These are phyloP conservation scores for Oncorhynchus nerka DNA, from an alignment of 2,113 vertebrate species.

Conservation along the genomic window DNA sequence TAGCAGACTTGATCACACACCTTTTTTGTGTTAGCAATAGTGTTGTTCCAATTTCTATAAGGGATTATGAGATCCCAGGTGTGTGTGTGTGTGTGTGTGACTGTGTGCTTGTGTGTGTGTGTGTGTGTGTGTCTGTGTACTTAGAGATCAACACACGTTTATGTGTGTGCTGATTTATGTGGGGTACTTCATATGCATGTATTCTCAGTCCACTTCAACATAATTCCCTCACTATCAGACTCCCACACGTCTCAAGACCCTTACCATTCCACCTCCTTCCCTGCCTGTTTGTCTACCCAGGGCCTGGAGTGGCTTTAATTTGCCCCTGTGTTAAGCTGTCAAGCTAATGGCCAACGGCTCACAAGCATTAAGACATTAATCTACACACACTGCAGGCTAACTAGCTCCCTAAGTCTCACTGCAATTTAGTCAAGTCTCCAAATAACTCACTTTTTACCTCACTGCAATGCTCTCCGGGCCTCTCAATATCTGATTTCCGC, in stretches of 20 bases:
- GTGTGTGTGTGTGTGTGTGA: not conserved
- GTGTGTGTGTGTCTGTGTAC: not conserved
- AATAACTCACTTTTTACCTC: conserved; percentile 60
- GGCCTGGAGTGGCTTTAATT: conserved; percentile 4
- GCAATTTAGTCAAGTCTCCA: conserved; percentile 59
- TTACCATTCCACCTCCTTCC: conserved; percentile 14
- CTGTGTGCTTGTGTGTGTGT: too few species aligned
- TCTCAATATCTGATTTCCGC: conserved; percentile 4
- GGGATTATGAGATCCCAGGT: too few species aligned
- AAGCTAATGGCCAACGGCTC: conserved; percentile 42
- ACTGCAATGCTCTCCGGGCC: conserved; percentile 42
- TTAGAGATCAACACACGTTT: not conserved
- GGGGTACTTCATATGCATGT: not conserved
- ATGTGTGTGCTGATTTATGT: too few species aligned
- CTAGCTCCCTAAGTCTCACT: conserved; percentile 63
- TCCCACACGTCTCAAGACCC: conserved; percentile 15
- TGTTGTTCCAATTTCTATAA: too few species aligned
- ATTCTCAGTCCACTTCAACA: conserved; percentile 7
- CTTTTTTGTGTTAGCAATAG: too few species aligned
- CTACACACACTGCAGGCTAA: conserved; percentile 49
- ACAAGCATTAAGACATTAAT: conserved; percentile 55
- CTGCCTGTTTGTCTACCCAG: conserved; percentile 9
- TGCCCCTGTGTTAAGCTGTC: conserved; percentile 22
- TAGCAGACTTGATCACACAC: not conserved
- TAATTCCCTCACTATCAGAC: not conserved